phyloP scores from a whole-genome alignment of 2,797 vertebrate genomes.

The Champsocephalus esox region DNA sequence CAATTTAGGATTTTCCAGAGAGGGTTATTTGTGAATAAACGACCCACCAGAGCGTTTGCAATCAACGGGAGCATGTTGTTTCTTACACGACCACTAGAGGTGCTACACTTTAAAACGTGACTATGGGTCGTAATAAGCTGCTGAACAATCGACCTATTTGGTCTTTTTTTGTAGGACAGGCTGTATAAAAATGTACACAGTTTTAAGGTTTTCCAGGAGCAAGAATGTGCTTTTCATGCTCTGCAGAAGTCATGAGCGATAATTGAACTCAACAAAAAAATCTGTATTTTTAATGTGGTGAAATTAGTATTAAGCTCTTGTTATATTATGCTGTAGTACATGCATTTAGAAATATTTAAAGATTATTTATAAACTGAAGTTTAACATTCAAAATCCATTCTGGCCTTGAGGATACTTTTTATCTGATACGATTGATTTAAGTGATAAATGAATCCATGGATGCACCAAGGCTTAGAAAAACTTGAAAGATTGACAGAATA shows the following conservation, averaged over 20 bases:
- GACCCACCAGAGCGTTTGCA: no score
- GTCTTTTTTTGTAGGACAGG: no score
- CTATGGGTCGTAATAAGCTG: no score
- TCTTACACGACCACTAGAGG: no score
- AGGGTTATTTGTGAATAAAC: no score
- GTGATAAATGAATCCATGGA: slow-evolving; percentile 50
- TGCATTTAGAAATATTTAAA: slow-evolving; percentile 49
- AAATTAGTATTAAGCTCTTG: slow-evolving; percentile 21
- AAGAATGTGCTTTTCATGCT: background rate
- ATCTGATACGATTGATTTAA: slow-evolving; percentile 67
- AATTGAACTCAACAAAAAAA: slow-evolving; percentile 9
- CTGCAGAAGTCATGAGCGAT: background rate
- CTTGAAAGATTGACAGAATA: slow-evolving; percentile 58
- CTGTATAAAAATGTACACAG: background rate
- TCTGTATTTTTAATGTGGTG: slow-evolving; percentile 1
- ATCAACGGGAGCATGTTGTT: no score
- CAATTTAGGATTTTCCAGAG: no score
- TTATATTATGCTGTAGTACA: slow-evolving; percentile 6
- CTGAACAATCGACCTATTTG: no score
- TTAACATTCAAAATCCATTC: slow-evolving; percentile 49
- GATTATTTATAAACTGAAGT: slow-evolving; percentile 46
- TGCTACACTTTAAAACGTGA: no score
- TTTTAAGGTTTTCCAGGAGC: background rate
- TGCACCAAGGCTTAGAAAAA: slow-evolving; percentile 48
- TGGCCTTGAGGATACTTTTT: slow-evolving; percentile 71